phyloP scores from a whole-genome alignment of 2,113 vertebrate genomes.

The Psittacus erithacus region DNA sequence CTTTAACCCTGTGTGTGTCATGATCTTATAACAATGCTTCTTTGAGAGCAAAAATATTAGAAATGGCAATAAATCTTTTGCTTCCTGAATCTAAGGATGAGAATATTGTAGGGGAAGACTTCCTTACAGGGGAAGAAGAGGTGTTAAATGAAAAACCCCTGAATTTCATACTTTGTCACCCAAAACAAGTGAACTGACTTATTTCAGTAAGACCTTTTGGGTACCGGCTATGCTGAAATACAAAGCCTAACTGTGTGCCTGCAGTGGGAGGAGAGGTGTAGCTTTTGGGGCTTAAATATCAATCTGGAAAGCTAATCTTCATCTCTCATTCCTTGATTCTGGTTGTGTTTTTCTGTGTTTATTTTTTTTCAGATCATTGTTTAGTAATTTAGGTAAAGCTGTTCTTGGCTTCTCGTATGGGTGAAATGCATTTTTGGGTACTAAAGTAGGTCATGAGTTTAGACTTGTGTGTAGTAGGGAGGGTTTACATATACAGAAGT shows the following conservation, averaged over 20 bases:
- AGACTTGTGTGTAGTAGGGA: background rate
- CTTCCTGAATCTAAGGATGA: conserved; percentile 8
- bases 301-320: background rate
- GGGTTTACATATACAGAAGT: background rate
- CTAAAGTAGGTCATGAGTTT: background rate
- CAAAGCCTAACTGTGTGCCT: background rate
- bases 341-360: background rate
- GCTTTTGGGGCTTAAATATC: background rate
- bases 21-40: background rate
- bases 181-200: background rate
- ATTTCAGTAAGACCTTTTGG: background rate
- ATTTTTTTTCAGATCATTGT: background rate
- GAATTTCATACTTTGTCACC: conserved; percentile 31
- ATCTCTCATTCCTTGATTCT: background rate
- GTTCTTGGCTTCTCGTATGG: background rate
- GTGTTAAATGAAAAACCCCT: conserved; percentile 17
- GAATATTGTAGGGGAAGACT: background rate
- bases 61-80: conserved; percentile 20
- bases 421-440: background rate
- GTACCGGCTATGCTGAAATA: background rate
- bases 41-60: conserved; percentile 12
- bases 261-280: background rate
- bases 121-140: conserved; percentile 13
- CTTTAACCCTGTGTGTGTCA: conserved; percentile 47
- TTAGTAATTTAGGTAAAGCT: background rate